Evolutionary conservation across 2,797 vertebrate species (phyloP).

Genomic region (Phylloscopus collybita): DNA sequence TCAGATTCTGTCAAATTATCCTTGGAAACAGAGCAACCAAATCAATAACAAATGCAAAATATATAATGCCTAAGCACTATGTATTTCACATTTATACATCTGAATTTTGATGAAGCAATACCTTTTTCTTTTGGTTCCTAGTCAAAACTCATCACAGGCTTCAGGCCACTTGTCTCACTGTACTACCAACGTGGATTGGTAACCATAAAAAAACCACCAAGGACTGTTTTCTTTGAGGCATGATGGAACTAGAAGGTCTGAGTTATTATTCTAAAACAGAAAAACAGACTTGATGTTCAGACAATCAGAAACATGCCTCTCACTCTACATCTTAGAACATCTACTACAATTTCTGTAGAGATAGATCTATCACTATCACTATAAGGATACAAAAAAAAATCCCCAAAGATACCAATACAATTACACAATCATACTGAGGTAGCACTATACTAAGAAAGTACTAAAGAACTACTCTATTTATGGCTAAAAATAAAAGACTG

Average conservation of each 20-base stretch:
- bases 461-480: neutral
- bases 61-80: neutral
- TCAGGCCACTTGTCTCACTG: neutral
- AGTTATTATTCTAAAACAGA: neutral
- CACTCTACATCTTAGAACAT: neutral
- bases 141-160: neutral
- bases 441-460: neutral
- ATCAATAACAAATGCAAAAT: slow-evolving; percentile 22
- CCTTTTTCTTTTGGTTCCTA: neutral
- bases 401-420: neutral
- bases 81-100: neutral
- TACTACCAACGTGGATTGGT: neutral
- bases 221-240: neutral
- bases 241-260: neutral
- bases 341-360: neutral
- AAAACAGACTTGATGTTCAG: neutral
- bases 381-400: neutral
- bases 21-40: neutral
- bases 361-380: neutral
- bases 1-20: slow-evolving; percentile 14
- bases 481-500: neutral
- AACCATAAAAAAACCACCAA: neutral
- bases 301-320: neutral
- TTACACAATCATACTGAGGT: neutral
- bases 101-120: neutral